Evolutionary conservation across 2,888 invertebrate species (phyloP), one percentile per base, ranked within the genome.

Genomic region (Campoletis raptor): DNA sequence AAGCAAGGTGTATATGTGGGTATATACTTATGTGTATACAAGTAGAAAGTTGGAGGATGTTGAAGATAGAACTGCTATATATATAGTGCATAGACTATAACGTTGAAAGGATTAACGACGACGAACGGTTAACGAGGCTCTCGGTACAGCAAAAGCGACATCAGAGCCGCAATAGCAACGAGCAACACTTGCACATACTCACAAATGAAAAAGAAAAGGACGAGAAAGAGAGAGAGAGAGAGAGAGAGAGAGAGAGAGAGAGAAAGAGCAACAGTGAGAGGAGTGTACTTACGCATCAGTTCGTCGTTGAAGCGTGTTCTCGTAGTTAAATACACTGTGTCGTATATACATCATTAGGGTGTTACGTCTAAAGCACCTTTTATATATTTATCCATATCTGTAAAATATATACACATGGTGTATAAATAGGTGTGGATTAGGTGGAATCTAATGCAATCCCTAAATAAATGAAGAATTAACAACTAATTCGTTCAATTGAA

Each of bases 31-130:
- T 10, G n/a, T 15, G n/a, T 18, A n/a, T 37, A 37, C 8, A 21
- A 6, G 21, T 21, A 24, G 21, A 64, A 76, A 66, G 52, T 48
- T 40, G 69, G 48, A 21, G 48, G 57, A 74, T 52, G 24, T 42
- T 21, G 54, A 24, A 48, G 57, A 74, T 30, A 42, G 10, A 54
- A 9, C 2, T 30, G 15, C n/a, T 37, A 42, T 21, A 18, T 15
- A 30, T n/a, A 64, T 52, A 9, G n/a, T 76, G 42, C 61, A 24
- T 30, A 36, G n/a, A 70, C 21, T 57, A 79, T 42, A 79, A 67
- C 57, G 86, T 54, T 81, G 84, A 77, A 81, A 84, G 84, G 78
- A 86, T 84, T 81, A 86, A 86, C 86, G 86, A 84, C 77, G 86
- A 84, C 81, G 77, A 84, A 84, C 83, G 77, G 84, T 81, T 81